These are phyloP conservation scores for Meriones psammophilus DNA, from an alignment of 2,797 vertebrate species.

Conservation along the genomic window DNA sequence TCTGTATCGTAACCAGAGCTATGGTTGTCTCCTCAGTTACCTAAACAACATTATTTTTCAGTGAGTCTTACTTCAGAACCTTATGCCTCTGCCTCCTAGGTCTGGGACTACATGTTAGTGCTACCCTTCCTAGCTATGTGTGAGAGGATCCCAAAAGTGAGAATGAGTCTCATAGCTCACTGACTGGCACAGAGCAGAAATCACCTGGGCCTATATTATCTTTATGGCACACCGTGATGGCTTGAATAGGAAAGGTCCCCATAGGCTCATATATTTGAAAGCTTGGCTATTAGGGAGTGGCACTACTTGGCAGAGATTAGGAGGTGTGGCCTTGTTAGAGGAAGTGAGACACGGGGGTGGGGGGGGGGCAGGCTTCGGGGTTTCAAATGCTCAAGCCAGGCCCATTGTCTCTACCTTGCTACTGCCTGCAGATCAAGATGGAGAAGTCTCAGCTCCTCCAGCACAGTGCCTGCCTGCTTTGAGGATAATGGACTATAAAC, in stretches of 20 bases:
- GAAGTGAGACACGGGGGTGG: neutral
- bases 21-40: neutral
- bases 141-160: constrained; percentile 19
- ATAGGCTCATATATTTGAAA: neutral
- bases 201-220: neutral
- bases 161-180: neutral
- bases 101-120: neutral
- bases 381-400: neutral
- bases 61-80: neutral
- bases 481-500: neutral
- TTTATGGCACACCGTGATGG: neutral
- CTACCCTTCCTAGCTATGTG: neutral
- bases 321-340: neutral
- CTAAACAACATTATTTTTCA: neutral
- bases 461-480: neutral
- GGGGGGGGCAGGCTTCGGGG: neutral
- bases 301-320: neutral
- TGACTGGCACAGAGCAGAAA: neutral
- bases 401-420: neutral
- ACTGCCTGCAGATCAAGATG: neutral
- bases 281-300: neutral
- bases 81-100: neutral
- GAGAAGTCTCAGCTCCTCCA: neutral
- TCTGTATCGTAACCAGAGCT: neutral
- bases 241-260: neutral